Evolutionary conservation across 2,888 invertebrate genomes (phyloP), one percentile per base, ranked within the genome.

Genomic region (Acanthosepion esculentum): DNA sequence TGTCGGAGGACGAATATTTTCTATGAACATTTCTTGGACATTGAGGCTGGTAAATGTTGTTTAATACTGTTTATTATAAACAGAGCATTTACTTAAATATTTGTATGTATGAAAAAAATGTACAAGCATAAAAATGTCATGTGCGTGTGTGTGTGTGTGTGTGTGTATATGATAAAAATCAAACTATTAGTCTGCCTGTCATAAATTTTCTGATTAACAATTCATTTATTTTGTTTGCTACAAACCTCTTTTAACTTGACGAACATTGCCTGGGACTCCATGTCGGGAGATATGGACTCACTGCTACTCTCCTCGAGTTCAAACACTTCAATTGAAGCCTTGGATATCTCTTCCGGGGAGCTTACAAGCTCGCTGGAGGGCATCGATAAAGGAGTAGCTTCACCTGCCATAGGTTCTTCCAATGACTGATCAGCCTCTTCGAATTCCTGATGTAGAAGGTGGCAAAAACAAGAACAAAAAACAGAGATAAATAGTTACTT

Each of bases 161-260:
- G 41, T 41, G 41, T 41, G 41, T 41, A 3, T 41, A 3, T 41
- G 41, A 41, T 41, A 41, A 41, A 41, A 41, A 41, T 41, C 41
- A 41, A 41, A 1, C 41, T 41, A 41, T 41, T 41, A 41, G 41
- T 41, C 41, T 3, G 41, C 41, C 41, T 41, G 41, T 41, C 1
- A 41, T 41, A 41, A 41, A 41, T 41, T 41, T 1, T 2, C 41
- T 41, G 41, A 2, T 41, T 41, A 41, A 41, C 41, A 41, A 41
- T 41, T 41, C 41, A 50, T 50, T 12, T 50, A 50, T n/a, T 64
- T 48, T 29, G 23, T 59, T 92, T 64, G 5, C 12, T 26, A 26
- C 95, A 95, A 95, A 97, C 97, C 97, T 97, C 97, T 95, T 97
- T 97, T 53, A 97, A 95, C 95, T 97, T 97, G 94, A 97, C 96